These are phyloP conservation scores for Timandra comae DNA, from an alignment of 2,888 invertebrate species.

Conservation along the genomic window DNA sequence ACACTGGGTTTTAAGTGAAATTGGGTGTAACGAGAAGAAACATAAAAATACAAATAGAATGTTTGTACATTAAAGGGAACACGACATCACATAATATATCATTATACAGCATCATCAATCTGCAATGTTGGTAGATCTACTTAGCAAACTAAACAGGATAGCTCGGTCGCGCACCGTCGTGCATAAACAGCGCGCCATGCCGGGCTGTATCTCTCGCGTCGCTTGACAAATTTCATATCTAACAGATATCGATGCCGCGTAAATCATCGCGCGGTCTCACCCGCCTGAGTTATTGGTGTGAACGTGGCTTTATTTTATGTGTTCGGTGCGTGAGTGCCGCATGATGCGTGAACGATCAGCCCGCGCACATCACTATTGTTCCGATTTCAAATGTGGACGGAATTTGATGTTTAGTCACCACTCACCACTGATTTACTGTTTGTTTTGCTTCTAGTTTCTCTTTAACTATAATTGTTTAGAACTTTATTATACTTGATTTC, in stretches of 20 bases:
- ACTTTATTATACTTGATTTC: no score
- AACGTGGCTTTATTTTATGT: constrained; percentile 25
- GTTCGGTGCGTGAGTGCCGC: constrained; percentile 2
- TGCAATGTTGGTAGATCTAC: neutral
- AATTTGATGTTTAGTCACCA: no score
- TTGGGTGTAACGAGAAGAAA: no score
- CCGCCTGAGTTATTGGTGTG: constrained; percentile 26
- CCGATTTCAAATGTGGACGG: no score
- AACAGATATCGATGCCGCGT: constrained; percentile 64
- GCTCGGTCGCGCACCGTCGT: constrained; percentile 30
- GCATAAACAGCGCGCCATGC: constrained; percentile 38
- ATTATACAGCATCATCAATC: constrained; percentile 1
- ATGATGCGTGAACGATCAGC: neutral
- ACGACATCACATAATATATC: no score
- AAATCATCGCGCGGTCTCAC: constrained; percentile 39
- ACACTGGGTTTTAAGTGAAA: no score
- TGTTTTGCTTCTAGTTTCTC: constrained; percentile 5
- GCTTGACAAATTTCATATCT: constrained; percentile 70
- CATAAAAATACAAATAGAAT: no score
- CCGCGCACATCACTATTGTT: constrained; percentile 1
- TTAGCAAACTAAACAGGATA: constrained; percentile 5
- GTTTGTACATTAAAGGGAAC: no score
- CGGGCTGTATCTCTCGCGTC: constrained; percentile 37
- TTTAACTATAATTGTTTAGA: no score
- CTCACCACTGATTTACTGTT: no score